Evolutionary conservation across 1,140 invertebrate genomes (phyloP).

Genomic region (Zeugodacus cucurbitae): DNA sequence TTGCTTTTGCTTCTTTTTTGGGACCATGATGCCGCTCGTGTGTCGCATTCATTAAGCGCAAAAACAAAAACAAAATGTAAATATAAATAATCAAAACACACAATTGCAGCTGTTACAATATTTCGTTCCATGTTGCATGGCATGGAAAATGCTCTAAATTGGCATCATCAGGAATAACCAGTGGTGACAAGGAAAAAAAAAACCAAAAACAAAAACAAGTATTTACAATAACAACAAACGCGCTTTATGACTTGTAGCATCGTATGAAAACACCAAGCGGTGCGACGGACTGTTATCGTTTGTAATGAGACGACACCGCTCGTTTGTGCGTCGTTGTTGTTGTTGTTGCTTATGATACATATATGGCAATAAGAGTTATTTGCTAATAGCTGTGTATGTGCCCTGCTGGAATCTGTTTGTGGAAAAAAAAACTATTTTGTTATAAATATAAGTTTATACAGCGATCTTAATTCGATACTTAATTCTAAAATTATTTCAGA

Average conservation of each 20-base stretch:
- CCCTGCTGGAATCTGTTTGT: background rate
- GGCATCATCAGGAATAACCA: conserved; percentile 13
- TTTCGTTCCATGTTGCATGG: background rate
- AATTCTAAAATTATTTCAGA: too few relatives aligned
- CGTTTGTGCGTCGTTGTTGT: background rate
- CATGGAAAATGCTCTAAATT: conserved; percentile 13
- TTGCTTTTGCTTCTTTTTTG: background rate
- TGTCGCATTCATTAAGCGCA: conserved; percentile 32
- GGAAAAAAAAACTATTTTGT: too few relatives aligned
- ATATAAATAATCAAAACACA: conserved; percentile 9
- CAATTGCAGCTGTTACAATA: conserved; percentile 28
- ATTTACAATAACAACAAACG: background rate
- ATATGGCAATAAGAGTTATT: background rate
- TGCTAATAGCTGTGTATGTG: background rate
- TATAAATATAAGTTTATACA: too few relatives aligned
- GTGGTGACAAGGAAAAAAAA: background rate
- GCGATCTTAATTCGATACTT: too few relatives aligned
- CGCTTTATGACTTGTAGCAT: background rate
- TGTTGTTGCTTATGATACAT: background rate
- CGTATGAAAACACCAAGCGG: background rate
- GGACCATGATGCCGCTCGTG: background rate
- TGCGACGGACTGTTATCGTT: conserved; percentile 11
- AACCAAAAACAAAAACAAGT: background rate
- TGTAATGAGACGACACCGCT: background rate
- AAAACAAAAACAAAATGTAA: background rate